These are phyloP conservation scores for Saccostrea echinata DNA, from an alignment of 1,140 invertebrate species.

Conservation along the genomic window DNA sequence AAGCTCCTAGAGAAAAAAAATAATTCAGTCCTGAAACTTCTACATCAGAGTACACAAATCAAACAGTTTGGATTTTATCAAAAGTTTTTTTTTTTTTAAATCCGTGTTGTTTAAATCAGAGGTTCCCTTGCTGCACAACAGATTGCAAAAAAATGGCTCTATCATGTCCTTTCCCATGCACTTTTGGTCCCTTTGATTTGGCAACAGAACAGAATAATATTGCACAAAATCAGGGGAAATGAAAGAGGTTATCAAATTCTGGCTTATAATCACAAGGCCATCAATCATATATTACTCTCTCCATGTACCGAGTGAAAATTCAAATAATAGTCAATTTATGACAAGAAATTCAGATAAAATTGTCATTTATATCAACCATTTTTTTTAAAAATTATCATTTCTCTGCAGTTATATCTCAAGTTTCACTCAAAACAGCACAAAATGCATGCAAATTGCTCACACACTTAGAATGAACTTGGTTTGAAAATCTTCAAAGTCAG, in stretches of 20 bases:
- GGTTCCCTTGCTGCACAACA: not conserved
- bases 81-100: not conserved
- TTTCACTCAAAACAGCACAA: not conserved
- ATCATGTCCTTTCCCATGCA: constrained; percentile 26
- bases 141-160: not conserved
- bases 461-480: not conserved
- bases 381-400: constrained; percentile 5
- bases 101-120: constrained; percentile 4
- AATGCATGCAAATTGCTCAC: constrained; percentile 4
- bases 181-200: constrained; percentile 22
- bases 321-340: not conserved
- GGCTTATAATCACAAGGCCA: not conserved
- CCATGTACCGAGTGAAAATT: constrained; percentile 2
- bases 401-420: not conserved
- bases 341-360: constrained; percentile 15
- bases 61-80: not conserved
- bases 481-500: not conserved
- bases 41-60: not conserved
- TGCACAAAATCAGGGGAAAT: not conserved
- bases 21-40: not conserved
- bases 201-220: not conserved
- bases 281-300: not conserved
- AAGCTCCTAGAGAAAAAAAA: not conserved
- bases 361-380: not conserved
- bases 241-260: constrained; percentile 2